Conservation (phyloP, 2,797 vertebrate genomes). For the Coregonus sp. region DNA sequence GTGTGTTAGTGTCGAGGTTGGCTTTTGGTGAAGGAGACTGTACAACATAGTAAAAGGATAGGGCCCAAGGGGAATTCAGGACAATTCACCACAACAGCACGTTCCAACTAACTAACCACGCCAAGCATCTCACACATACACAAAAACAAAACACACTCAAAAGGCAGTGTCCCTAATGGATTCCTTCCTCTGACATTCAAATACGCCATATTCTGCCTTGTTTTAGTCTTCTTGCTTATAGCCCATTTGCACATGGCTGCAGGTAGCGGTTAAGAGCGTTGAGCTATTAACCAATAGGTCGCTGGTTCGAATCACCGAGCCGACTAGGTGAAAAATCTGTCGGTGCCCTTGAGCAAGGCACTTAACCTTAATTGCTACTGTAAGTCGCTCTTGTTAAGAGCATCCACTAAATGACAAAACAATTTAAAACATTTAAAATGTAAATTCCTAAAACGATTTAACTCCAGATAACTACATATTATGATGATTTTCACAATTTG, state of each 20-base stretch:
- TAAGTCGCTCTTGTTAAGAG: too few species aligned
- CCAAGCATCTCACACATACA: conserved; percentile 3
- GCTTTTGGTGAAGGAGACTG: conserved; percentile 82
- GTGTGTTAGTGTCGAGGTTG: conserved; percentile 71
- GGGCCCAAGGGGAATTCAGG: not conserved
- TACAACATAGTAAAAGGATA: conserved; percentile 28
- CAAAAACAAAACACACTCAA: not conserved
- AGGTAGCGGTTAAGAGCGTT: too few species aligned
- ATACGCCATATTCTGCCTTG: not conserved
- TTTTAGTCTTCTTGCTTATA: not conserved
- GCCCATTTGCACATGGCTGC: not conserved
- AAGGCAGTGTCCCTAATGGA: not conserved
- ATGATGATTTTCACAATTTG: too few species aligned
- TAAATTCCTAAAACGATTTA: not conserved
- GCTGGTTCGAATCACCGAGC: too few species aligned
- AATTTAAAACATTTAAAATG: too few species aligned
- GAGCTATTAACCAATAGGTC: too few species aligned
- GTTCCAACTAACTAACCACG: not conserved
- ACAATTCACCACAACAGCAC: conserved; percentile 2
- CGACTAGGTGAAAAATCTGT: too few species aligned
- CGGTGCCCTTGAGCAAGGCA: too few species aligned
- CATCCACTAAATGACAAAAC: too few species aligned
- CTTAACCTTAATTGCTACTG: too few species aligned
- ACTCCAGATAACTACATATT: not conserved
- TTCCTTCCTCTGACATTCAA: not conserved